Evolutionary conservation across 2,888 invertebrate species (phyloP).

Genomic region (Tetheella fluctuosa): DNA sequence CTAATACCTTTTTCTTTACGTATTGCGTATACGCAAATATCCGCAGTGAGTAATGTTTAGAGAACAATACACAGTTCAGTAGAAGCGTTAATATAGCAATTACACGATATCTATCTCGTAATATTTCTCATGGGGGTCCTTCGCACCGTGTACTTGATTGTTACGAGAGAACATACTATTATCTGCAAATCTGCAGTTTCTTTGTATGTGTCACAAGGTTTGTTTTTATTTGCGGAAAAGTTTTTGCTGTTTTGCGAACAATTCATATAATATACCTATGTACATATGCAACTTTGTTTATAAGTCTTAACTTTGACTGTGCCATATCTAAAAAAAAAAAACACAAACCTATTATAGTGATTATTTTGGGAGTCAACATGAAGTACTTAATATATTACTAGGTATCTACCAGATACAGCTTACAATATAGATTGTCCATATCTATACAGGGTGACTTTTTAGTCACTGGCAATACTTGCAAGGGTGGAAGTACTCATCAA

Average conservation of each 20-base stretch:
- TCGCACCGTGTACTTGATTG: conserved; percentile 28
- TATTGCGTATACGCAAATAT: conserved; percentile 6
- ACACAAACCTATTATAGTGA: too few relatives aligned
- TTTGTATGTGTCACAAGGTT: conserved; percentile 24
- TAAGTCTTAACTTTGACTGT: too few relatives aligned
- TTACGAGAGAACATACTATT: conserved; percentile 9
- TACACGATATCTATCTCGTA: conserved; percentile 42
- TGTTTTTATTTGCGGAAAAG: conserved; percentile 8
- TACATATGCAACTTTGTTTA: too few relatives aligned
- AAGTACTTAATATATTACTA: too few relatives aligned
- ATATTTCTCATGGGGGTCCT: conserved; percentile 41
- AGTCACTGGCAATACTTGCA: too few relatives aligned
- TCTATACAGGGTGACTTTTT: too few relatives aligned
- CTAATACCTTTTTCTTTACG: background rate
- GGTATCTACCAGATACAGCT: too few relatives aligned
- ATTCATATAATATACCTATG: background rate
- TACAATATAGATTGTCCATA: too few relatives aligned
- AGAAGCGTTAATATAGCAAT: conserved; percentile 37
- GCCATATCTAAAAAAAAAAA: too few relatives aligned
- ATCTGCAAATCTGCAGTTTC: conserved; percentile 18
- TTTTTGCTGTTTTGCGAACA: conserved; percentile 4
- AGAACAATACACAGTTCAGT: conserved; percentile 13
- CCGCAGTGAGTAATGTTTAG: conserved; percentile 3
- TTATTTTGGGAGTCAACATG: too few relatives aligned
- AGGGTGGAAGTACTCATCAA: too few relatives aligned